Conservation (phyloP, 1,140 invertebrate species). For the Drosophila eugracilis region DNA sequence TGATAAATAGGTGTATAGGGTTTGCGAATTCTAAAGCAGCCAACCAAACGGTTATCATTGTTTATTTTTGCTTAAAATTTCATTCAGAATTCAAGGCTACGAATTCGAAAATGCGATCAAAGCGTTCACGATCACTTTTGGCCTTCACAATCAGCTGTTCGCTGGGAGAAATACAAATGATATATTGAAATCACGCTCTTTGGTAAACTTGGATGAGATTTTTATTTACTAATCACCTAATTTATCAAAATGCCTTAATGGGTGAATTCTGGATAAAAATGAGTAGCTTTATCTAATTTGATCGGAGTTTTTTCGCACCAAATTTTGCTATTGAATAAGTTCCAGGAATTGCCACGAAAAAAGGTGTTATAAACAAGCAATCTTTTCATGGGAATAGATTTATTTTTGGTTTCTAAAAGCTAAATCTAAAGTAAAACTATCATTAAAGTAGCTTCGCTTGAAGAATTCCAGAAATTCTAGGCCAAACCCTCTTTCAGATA, state of each 20-base stretch:
- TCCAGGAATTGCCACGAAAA: neutral
- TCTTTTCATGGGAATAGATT: neutral
- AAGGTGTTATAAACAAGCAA: neutral
- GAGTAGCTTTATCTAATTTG: neutral
- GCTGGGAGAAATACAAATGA: constrained; percentile 2
- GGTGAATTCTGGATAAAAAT: neutral
- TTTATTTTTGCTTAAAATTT: constrained; percentile 24
- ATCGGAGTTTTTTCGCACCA: constrained; percentile 6
- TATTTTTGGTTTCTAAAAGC: too few species aligned
- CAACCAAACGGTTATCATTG: constrained; percentile 25
- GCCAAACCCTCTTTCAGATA: constrained; percentile 15
- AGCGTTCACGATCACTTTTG: constrained; percentile 35
- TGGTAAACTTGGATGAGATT: neutral
- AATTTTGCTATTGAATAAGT: constrained; percentile 7
- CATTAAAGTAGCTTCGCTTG: neutral
- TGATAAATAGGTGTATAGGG: constrained; percentile 32
- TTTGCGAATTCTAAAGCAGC: constrained; percentile 31
- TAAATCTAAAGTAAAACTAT: neutral
- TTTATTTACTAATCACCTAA: constrained; percentile 8
- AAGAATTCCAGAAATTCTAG: constrained; percentile 19
- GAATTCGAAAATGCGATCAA: constrained; percentile 27
- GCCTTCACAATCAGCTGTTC: constrained; percentile 38
- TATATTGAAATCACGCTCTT: constrained; percentile 4
- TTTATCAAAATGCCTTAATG: constrained; percentile 9
- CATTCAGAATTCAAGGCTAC: constrained; percentile 33